Evolutionary conservation across 92 coral and sea anemone genomes (phyloP), one percentile per base, ranked within the genome.

Genomic region (Palythoa caribaeorum): DNA sequence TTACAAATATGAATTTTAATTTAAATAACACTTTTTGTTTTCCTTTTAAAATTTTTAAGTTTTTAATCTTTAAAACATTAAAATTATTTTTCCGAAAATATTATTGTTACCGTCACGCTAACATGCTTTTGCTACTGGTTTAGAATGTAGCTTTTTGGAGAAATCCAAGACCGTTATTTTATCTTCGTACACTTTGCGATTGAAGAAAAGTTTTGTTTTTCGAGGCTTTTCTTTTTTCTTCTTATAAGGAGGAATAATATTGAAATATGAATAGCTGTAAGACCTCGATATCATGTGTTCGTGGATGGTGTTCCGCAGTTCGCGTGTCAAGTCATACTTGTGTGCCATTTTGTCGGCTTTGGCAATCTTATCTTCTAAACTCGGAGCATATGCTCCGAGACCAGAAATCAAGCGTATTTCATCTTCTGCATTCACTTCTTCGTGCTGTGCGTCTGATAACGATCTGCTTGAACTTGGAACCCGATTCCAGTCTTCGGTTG

Each of bases 251-350:
- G 99, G 99, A 21, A 92, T 96, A 4, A 94, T 95, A 60, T 84
- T 88, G 66, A 86, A 89, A 60, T 96, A 96, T 9, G 99, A 94
- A 62, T 74, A 93, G 68, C 95, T 96, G 63, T 96, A 94, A 2
- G 92, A 93, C 71, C 99, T 85, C 12, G 98, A 90, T 12, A 96
- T 96, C 99, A 96, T 96, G 50, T 96, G 99, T 38, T 96, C 93
- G 21, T 93, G 99, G 6, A 92, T 94, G 2, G 90, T 85, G 77
- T 96, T 96, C 69, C 99, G 78, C 10, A 96, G 89, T 68, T 96
- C 99, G 9, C 99, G 92, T 10, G 97, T 96, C 88, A 95, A 89
- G 68, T 93, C 94, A 81, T 96, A 96, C 78, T 96, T 95, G 38
- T 88, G 90, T 16, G 95, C 93, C 35, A 96, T 87, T 52, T 94